Evolutionary conservation across 2,113 vertebrate species (phyloP).

Genomic region (Stomatorhinus ivindoensis): DNA sequence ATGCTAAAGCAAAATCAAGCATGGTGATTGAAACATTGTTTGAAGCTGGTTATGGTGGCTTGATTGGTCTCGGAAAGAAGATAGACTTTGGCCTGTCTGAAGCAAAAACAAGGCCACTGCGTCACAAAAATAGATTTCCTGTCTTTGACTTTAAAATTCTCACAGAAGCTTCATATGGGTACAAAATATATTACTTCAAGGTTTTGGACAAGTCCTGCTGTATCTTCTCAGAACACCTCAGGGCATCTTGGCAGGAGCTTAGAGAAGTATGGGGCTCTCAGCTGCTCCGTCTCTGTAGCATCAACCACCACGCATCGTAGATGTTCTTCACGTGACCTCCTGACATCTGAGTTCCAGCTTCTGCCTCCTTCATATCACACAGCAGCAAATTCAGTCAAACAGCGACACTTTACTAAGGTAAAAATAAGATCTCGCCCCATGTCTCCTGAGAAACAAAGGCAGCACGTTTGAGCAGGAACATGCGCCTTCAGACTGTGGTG

Average conservation of each 20-base stretch:
- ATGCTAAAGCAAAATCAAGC: background rate
- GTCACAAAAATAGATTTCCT: background rate
- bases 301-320: background rate
- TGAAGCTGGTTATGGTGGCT: background rate
- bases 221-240: background rate
- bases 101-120: background rate
- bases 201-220: background rate
- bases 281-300: background rate
- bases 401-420: background rate
- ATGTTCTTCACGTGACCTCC: background rate
- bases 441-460: background rate
- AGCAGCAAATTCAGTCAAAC: background rate
- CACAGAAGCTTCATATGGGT: background rate
- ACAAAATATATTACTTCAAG: background rate
- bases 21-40: too few relatives aligned
- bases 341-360: background rate
- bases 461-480: background rate
- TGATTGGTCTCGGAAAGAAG: background rate
- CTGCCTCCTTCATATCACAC: background rate
- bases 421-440: background rate
- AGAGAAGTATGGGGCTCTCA: background rate
- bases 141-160: background rate
- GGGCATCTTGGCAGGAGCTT: background rate
- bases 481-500: background rate
- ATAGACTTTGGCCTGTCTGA: background rate